Conservation (phyloP, 2,888 invertebrate species). For the Macaria notata region DNA sequence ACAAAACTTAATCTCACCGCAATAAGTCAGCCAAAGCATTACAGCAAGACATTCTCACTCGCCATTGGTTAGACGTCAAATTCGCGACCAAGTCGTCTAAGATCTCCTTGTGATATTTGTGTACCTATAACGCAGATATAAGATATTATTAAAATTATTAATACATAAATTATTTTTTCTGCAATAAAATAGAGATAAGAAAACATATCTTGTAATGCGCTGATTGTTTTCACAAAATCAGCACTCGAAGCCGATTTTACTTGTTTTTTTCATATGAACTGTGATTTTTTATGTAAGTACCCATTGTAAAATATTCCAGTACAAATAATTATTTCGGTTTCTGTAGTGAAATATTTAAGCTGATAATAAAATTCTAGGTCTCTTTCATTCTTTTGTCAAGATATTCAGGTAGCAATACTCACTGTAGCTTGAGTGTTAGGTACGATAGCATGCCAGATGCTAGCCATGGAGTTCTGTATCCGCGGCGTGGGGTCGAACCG, state of each 20-base stretch:
- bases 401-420: constrained; percentile 39
- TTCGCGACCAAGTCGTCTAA: constrained; percentile 90
- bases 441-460: constrained; percentile 96
- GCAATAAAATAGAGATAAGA: too few species aligned
- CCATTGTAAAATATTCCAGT: too few species aligned
- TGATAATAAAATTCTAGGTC: too few species aligned
- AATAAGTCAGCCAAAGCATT: constrained; percentile 93
- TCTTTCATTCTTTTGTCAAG: too few species aligned
- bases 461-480: constrained; percentile 95
- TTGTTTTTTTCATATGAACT: too few species aligned
- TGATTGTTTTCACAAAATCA: too few species aligned
- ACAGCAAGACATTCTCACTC: constrained; percentile 95
- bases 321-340: too few species aligned
- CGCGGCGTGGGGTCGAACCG: constrained; percentile 96
- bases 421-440: constrained; percentile 92
- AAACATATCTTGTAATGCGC: too few species aligned
- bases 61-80: constrained; percentile 92
- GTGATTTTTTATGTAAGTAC: too few species aligned
- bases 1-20: constrained; percentile 68
- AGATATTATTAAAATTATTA: not conserved
- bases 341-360: too few species aligned
- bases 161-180: too few species aligned
- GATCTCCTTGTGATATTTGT: constrained; percentile 91
- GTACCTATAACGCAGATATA: constrained; percentile 79
- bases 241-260: too few species aligned